These are phyloP conservation scores for Oryzias sinensis DNA, from an alignment of 2,797 vertebrate species.

Conservation along the genomic window DNA sequence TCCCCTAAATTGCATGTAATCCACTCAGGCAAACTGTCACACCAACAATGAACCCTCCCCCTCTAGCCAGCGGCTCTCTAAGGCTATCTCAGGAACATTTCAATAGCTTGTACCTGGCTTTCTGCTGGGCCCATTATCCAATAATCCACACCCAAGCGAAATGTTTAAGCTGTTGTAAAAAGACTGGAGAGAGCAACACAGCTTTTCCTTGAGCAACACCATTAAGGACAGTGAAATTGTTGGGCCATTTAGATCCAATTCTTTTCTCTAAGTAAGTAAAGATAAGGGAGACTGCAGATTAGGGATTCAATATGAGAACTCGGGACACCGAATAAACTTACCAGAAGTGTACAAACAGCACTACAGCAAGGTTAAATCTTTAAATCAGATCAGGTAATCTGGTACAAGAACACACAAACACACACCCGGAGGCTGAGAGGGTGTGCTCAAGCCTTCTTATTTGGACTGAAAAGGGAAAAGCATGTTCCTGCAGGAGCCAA, in stretches of 20 bases:
- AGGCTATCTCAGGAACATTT: constrained; percentile 74
- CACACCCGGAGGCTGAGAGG: constrained; percentile 20
- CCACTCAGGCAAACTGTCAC: constrained; percentile 79
- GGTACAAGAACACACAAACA: constrained; percentile 13
- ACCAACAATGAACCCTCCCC: constrained; percentile 69
- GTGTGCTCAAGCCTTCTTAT: constrained; percentile 38
- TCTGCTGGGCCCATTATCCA: constrained; percentile 72
- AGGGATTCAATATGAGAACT: constrained; percentile 16
- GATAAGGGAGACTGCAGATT: constrained; percentile 32
- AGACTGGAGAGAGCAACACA: constrained; percentile 62
- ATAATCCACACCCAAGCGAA: constrained; percentile 73
- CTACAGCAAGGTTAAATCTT: constrained; percentile 3
- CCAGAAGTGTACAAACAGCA: constrained; percentile 12
- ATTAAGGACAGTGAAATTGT: constrained; percentile 69
- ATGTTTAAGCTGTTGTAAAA: constrained; percentile 72
- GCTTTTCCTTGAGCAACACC: constrained; percentile 65
- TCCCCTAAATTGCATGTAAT: constrained; percentile 80
- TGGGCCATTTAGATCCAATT: constrained; percentile 57
- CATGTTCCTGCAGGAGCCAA: constrained; percentile 20
- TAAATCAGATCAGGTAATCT: constrained; percentile 31
- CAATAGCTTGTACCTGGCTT: constrained; percentile 73
- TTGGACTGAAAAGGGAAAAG: constrained; percentile 42
- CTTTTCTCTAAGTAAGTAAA: constrained; percentile 25
- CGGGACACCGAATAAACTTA: constrained; percentile 21
- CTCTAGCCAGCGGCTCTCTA: constrained; percentile 49